Conservation (phyloP, 2,113 vertebrate genomes). For the Nerophis lumbriciformis region DNA sequence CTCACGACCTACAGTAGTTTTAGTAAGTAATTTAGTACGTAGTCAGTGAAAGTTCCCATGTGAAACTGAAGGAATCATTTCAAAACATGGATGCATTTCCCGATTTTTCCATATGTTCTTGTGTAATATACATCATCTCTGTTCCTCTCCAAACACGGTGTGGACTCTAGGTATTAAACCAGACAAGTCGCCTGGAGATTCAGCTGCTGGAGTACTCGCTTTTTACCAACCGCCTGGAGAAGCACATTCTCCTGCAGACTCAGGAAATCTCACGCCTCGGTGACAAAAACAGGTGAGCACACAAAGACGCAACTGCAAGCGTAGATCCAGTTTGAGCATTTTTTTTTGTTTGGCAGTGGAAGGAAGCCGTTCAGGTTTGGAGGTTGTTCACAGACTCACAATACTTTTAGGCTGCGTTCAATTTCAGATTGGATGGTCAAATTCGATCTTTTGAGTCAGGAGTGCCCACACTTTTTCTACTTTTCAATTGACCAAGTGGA, state of each 20-base stretch:
- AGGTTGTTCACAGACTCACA: not conserved
- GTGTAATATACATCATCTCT: not conserved
- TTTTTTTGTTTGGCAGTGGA: not conserved
- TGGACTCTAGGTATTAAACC: constrained; percentile 74
- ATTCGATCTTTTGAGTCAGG: too few relatives aligned
- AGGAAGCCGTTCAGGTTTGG: not conserved
- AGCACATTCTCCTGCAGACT: constrained; percentile 74
- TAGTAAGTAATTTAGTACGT: too few relatives aligned
- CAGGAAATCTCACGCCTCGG: constrained; percentile 75
- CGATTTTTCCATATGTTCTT: not conserved
- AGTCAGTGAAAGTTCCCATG: constrained; percentile 14
- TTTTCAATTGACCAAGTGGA: too few relatives aligned
- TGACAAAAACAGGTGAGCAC: constrained; percentile 75
- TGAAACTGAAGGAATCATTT: constrained; percentile 26
- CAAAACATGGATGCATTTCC: not conserved
- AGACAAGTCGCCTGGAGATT: constrained; percentile 78
- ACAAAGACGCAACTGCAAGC: not conserved
- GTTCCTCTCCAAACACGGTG: not conserved
- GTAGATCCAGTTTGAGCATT: not conserved
- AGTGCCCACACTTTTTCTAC: too few relatives aligned
- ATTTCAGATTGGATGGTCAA: too few relatives aligned
- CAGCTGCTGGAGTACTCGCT: constrained; percentile 78
- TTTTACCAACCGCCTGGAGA: constrained; percentile 76
- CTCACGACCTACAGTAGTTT: too few relatives aligned
- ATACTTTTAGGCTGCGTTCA: not conserved